Conservation (phyloP, 2,888 invertebrate genomes). For the Volucella bombylans region DNA sequence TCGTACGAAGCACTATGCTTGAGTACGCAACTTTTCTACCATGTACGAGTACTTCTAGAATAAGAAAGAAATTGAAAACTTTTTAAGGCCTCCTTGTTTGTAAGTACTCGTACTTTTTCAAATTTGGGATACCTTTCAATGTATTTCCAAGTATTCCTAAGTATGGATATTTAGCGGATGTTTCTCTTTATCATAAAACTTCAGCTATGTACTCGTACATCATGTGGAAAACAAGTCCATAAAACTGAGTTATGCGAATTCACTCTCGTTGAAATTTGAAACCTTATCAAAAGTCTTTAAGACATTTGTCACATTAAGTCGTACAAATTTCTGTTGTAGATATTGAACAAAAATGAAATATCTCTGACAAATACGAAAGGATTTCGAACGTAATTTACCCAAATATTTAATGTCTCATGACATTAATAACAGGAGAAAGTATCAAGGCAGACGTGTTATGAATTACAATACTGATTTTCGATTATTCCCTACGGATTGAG, state of each 20-base stretch:
- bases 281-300: constrained; percentile 55
- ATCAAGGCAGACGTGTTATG: constrained; percentile 57
- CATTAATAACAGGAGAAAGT: constrained; percentile 61
- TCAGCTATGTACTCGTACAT: constrained; percentile 32
- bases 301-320: constrained; percentile 63
- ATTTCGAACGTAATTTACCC: constrained; percentile 66
- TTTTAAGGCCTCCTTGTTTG: constrained; percentile 28
- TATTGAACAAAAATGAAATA: constrained; percentile 35
- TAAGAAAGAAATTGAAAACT: constrained; percentile 30
- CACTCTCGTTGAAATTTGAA: constrained; percentile 54
- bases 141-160: not conserved
- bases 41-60: not conserved
- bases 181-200: constrained; percentile 12
- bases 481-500: constrained; percentile 49
- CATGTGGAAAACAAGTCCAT: constrained; percentile 62
- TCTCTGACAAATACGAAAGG: constrained; percentile 65
- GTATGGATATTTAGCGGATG: constrained; percentile 25
- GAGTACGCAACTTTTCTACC: too few relatives aligned
- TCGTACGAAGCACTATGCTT: too few relatives aligned
- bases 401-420: constrained; percentile 68
- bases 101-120: constrained; percentile 5
- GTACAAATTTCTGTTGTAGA: constrained; percentile 47
- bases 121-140: constrained; percentile 50
- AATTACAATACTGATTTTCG: constrained; percentile 68
- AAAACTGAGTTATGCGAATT: constrained; percentile 69